phyloP scores from a whole-genome alignment of 2,113 vertebrate genomes.

The Bothrops jararaca region DNA sequence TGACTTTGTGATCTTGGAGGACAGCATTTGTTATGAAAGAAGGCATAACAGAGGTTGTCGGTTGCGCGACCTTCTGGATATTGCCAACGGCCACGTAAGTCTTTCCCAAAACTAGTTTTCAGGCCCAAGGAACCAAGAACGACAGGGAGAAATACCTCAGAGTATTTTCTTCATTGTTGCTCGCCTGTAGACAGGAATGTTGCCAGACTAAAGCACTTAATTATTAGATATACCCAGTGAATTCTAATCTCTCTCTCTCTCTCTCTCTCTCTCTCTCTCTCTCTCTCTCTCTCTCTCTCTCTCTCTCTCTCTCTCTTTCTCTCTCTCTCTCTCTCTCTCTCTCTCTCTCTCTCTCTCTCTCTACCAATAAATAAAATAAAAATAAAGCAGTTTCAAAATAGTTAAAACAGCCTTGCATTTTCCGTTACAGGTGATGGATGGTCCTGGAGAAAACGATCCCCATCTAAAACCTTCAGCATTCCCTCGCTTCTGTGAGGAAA shows the following conservation, averaged over 20 bases:
- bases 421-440: conserved; percentile 87
- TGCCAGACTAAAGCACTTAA: no score
- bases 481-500: conserved; percentile 90
- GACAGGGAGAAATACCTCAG: no score
- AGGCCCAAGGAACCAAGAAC: no score
- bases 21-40: conserved; percentile 93
- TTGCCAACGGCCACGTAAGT: conserved; percentile 92
- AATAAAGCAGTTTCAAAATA: background rate
- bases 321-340: no score
- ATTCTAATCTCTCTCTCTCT: no score
- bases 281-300: no score
- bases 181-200: no score
- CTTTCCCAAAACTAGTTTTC: background rate
- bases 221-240: background rate
- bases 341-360: no score
- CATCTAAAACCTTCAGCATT: conserved; percentile 79
- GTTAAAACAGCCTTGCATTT: conserved; percentile 35
- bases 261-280: background rate
- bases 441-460: conserved; percentile 82
- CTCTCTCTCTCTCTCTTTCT: no score
- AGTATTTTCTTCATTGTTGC: no score
- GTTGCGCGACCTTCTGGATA: conserved; percentile 87
- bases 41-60: conserved; percentile 87
- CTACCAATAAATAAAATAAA: background rate
- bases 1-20: conserved; percentile 89